Percentiles rank a stretch among this genome's conserved stretches.
These are phyloP conservation scores for Lepidocyrtoides sp. DNA, from an alignment of 2,888 invertebrate genomes.

Conservation along the genomic window DNA sequence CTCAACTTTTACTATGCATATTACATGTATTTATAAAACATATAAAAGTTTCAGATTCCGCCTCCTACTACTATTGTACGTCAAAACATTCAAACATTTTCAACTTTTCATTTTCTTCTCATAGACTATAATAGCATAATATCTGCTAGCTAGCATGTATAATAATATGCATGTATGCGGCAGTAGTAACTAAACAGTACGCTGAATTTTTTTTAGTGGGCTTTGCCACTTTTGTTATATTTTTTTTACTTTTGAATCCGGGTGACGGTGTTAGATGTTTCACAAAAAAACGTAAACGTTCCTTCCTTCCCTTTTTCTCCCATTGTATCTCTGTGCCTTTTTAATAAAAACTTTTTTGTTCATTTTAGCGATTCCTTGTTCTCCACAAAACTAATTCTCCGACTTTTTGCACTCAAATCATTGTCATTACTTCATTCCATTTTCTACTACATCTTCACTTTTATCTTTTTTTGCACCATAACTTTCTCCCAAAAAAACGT, in stretches of 20 bases:
- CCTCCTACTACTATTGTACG: too few species aligned
- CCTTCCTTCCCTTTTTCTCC: neutral
- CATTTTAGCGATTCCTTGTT: constrained; percentile 33
- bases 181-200: too few species aligned
- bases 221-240: neutral
- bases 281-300: neutral
- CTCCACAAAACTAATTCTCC: constrained; percentile 24
- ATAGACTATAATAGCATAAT: constrained; percentile 10
- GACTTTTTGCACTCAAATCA: constrained; percentile 55
- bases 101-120: neutral
- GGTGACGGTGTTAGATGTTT: neutral
- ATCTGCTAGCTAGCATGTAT: too few species aligned
- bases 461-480: constrained; percentile 5
- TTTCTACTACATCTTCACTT: constrained; percentile 25
- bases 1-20: too few species aligned
- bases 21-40: too few species aligned
- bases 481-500: neutral
- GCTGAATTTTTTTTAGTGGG: too few species aligned
- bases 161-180: too few species aligned
- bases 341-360: constrained; percentile 37
- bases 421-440: constrained; percentile 31
- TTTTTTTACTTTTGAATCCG: neutral
- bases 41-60: too few species aligned
- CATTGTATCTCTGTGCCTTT: neutral
- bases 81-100: neutral